These are phyloP conservation scores for Masnerella sp. DNA, from an alignment of 2,888 invertebrate genomes.

Conservation along the genomic window DNA sequence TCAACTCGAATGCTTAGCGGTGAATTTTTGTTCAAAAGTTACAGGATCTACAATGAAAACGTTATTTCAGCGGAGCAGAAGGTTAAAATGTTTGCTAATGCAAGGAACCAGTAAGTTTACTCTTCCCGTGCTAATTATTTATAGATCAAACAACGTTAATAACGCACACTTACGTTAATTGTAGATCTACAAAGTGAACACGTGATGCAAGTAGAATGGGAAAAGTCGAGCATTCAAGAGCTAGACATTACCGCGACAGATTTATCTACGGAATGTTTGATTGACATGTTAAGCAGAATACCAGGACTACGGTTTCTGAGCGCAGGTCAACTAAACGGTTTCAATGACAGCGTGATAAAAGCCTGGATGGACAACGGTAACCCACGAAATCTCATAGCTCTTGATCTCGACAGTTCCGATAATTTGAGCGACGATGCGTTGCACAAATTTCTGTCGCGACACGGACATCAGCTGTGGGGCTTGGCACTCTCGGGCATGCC, in stretches of 20 bases:
- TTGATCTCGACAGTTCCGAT: conserved; percentile 97
- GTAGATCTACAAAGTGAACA: conserved; percentile 92
- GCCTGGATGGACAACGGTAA: conserved; percentile 94
- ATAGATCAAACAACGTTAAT: no score
- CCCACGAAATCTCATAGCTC: conserved; percentile 85
- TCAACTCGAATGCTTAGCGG: conserved; percentile 97
- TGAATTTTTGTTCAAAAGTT: conserved; percentile 98
- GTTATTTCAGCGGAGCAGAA: conserved; percentile 93
- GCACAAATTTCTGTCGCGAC: conserved; percentile 92
- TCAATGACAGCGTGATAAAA: conserved; percentile 96
- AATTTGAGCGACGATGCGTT: conserved; percentile 95
- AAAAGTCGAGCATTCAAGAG: conserved; percentile 95
- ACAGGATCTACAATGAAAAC: conserved; percentile 97
- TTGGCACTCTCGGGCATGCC: conserved; percentile 96
- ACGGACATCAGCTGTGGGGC: conserved; percentile 93
- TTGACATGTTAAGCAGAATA: conserved; percentile 93
- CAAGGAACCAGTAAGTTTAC: conserved; percentile 92
- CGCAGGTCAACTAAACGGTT: conserved; percentile 98
- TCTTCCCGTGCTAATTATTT: neutral
- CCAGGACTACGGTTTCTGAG: conserved; percentile 92
- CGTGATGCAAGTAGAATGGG: conserved; percentile 98
- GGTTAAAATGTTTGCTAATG: conserved; percentile 94
- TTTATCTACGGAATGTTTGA: conserved; percentile 93
- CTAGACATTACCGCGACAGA: conserved; percentile 98
- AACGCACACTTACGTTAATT: conserved; percentile 3